These are phyloP conservation scores for Epinephelus moara DNA, from an alignment of 2,113 vertebrate species.

Conservation along the genomic window DNA sequence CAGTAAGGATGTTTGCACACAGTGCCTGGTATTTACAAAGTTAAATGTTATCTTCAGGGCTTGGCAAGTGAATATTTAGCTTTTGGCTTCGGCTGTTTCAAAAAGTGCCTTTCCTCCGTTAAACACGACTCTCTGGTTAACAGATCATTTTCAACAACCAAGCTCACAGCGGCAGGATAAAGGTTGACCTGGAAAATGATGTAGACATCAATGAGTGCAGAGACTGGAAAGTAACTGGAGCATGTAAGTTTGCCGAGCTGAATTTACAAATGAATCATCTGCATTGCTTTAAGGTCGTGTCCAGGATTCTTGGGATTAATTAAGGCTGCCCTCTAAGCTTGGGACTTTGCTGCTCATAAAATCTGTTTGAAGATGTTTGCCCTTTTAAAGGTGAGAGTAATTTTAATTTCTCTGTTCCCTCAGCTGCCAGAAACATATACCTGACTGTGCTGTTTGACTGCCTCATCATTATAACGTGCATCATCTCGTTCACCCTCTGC, in stretches of 20 bases:
- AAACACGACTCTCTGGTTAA: constrained; percentile 10
- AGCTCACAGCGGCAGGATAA: constrained; percentile 95
- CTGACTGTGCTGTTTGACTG: constrained; percentile 93
- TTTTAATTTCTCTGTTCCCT: constrained; percentile 34
- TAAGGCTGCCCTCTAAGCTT: not conserved
- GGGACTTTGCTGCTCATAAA: not conserved
- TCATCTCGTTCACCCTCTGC: constrained; percentile 89
- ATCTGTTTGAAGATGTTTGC: not conserved
- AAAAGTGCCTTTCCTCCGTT: not conserved
- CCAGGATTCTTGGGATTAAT: not conserved
- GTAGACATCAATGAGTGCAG: constrained; percentile 93
- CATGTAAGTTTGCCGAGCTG: constrained; percentile 85
- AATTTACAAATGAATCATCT: not conserved
- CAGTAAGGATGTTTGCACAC: not conserved
- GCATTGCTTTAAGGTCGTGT: not conserved
- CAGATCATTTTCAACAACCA: constrained; percentile 94
- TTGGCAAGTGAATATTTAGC: not conserved
- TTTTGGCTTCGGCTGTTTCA: not conserved
- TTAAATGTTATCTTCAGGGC: constrained; percentile 19
- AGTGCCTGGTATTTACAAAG: not conserved
- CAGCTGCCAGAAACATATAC: constrained; percentile 91
- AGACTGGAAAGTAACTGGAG: constrained; percentile 92
- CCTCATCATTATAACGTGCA: constrained; percentile 90
- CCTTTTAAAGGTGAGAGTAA: not conserved
- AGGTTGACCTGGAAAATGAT: constrained; percentile 90